Evolutionary conservation across 2,113 vertebrate genomes (phyloP).

Genomic region (Cyphomyrus discorhynchus): DNA sequence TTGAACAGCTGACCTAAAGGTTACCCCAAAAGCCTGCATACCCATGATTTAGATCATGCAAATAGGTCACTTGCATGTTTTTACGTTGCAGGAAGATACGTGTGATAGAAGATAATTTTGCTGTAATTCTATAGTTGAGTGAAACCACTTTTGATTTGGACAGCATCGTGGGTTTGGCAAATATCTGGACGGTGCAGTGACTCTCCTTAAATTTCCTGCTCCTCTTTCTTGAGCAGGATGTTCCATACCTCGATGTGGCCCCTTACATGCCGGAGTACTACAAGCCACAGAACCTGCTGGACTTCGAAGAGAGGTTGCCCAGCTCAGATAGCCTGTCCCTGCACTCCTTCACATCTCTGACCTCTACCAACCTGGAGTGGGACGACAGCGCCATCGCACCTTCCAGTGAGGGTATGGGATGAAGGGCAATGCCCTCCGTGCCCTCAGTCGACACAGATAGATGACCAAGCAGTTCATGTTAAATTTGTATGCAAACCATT

Average conservation of each 20-base stretch:
- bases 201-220: neutral
- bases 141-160: neutral
- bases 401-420: slow-evolving; percentile 84
- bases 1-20: too few relatives aligned
- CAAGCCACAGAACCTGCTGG: slow-evolving; percentile 89
- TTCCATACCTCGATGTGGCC: slow-evolving; percentile 89
- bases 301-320: slow-evolving; percentile 91
- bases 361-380: slow-evolving; percentile 97
- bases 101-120: neutral
- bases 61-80: neutral
- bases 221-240: slow-evolving; percentile 65
- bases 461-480: neutral
- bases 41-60: neutral
- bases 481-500: neutral
- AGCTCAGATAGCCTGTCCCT: slow-evolving; percentile 92
- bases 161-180: neutral
- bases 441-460: neutral
- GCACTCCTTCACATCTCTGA: slow-evolving; percentile 93
- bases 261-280: slow-evolving; percentile 99
- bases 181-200: neutral
- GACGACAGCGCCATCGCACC: slow-evolving; percentile 95
- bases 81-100: neutral
- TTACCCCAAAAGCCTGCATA: neutral
- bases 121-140: neutral
- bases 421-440: neutral